Conservation (phyloP, 2,113 vertebrate species). For the Megaceryle torquata region DNA sequence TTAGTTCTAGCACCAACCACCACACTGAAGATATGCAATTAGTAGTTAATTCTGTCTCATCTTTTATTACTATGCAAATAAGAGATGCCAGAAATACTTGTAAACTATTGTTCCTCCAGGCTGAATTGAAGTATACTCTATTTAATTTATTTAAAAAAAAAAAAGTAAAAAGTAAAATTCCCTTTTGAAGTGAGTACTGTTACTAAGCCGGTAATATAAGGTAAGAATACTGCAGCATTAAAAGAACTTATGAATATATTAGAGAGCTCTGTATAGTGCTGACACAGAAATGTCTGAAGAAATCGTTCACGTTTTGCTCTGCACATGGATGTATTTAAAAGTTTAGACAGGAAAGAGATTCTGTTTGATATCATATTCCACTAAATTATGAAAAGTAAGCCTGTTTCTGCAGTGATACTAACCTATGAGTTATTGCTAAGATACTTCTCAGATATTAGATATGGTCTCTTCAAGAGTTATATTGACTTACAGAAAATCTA, state of each 20-base stretch:
- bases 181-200: slow-evolving; percentile 12
- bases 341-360: slow-evolving; percentile 35
- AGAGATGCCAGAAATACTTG: background rate
- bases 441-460: slow-evolving; percentile 51
- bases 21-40: background rate
- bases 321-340: background rate
- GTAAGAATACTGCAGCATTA: background rate
- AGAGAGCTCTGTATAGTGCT: background rate
- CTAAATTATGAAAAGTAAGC: slow-evolving; percentile 44
- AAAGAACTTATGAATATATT: background rate
- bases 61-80: background rate
- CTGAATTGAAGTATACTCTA: background rate
- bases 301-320: background rate
- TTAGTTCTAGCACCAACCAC: background rate
- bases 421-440: slow-evolving; percentile 23
- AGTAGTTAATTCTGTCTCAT: background rate
- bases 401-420: background rate
- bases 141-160: background rate
- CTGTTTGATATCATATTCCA: slow-evolving; percentile 21
- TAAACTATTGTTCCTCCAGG: background rate
- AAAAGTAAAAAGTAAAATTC: slow-evolving; percentile 8
- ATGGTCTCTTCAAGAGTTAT: slow-evolving; percentile 13
- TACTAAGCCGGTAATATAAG: background rate
- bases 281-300: background rate
- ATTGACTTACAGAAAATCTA: slow-evolving; percentile 46